Evolutionary conservation across 2,888 invertebrate species (phyloP).

Genomic region (Dorcus parallelipipedus): DNA sequence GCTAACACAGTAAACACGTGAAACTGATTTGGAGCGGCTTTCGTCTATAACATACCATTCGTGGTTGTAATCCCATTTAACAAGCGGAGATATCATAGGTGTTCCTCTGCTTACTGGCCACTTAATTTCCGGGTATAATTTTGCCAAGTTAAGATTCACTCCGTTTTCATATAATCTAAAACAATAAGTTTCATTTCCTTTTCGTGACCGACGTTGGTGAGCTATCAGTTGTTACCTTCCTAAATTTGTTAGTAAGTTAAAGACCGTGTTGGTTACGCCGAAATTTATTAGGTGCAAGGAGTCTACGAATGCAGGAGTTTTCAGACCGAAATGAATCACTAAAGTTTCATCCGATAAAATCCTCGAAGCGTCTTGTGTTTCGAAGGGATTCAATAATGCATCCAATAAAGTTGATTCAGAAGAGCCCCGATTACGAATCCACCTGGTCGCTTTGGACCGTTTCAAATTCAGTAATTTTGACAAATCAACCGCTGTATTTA

Average conservation of each 20-base stretch:
- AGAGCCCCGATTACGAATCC: too few species aligned
- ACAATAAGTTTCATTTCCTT: neutral
- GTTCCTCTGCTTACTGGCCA: slow-evolving; percentile 86
- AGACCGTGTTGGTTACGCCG: too few species aligned
- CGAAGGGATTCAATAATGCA: too few species aligned
- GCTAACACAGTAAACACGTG: slow-evolving; percentile 48
- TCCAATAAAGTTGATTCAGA: too few species aligned
- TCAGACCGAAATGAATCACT: too few species aligned
- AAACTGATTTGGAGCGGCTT: slow-evolving; percentile 58
- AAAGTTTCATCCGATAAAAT: too few species aligned
- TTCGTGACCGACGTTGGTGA: slow-evolving; percentile 42
- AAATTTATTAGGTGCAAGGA: too few species aligned
- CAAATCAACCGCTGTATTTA: too few species aligned
- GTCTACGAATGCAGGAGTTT: too few species aligned
- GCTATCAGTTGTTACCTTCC: slow-evolving; percentile 67
- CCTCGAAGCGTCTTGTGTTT: too few species aligned
- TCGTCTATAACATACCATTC: slow-evolving; percentile 68
- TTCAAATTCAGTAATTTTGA: too few species aligned
- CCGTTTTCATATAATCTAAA: slow-evolving; percentile 63
- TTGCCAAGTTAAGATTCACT: slow-evolving; percentile 67
- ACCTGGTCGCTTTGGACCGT: too few species aligned
- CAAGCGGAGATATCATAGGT: slow-evolving; percentile 75
- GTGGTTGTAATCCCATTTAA: slow-evolving; percentile 86
- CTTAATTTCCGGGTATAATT: slow-evolving; percentile 70
- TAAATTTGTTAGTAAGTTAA: slow-evolving; percentile 79